Conservation (phyloP, 2,113 vertebrate genomes). For the Notiomystis cincta region DNA sequence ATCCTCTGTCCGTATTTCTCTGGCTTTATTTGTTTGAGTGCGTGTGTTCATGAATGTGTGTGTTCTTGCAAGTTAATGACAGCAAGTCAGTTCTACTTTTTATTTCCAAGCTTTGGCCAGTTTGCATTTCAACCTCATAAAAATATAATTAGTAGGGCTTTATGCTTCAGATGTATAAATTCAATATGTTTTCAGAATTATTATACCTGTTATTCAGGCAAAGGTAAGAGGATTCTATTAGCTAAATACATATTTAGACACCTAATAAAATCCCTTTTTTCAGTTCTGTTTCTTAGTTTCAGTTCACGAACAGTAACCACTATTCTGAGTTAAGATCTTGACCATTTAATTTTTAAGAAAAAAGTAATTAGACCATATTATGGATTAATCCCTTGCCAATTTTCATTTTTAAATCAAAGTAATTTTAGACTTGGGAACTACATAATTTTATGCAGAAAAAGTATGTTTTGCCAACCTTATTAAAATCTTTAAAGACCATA, state of each 20-base stretch:
- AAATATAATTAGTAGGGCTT: constrained; percentile 40
- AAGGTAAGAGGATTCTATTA: constrained; percentile 62
- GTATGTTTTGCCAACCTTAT: constrained; percentile 63
- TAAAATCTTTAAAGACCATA: constrained; percentile 57
- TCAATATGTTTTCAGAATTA: constrained; percentile 57
- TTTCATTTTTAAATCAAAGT: constrained; percentile 65
- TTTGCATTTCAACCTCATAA: constrained; percentile 47
- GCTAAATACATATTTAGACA: constrained; percentile 63
- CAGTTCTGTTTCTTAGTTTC: constrained; percentile 42
- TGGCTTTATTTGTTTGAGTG: background rate
- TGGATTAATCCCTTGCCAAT: constrained; percentile 65
- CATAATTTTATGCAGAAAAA: constrained; percentile 57
- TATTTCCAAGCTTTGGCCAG: constrained; percentile 38
- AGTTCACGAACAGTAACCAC: constrained; percentile 33
- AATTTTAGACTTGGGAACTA: constrained; percentile 61
- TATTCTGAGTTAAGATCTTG: constrained; percentile 59
- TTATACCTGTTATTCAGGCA: constrained; percentile 52
- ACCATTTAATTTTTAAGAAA: constrained; percentile 60
- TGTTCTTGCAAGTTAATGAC: constrained; percentile 19
- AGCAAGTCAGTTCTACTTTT: constrained; percentile 45
- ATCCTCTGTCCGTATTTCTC: background rate
- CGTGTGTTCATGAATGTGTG: background rate
- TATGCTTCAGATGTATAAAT: constrained; percentile 38
- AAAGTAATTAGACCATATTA: constrained; percentile 61
- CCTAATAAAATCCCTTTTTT: constrained; percentile 39